Evolutionary conservation across 2,888 invertebrate genomes (phyloP).

Genomic region (Conistra vaccinii): DNA sequence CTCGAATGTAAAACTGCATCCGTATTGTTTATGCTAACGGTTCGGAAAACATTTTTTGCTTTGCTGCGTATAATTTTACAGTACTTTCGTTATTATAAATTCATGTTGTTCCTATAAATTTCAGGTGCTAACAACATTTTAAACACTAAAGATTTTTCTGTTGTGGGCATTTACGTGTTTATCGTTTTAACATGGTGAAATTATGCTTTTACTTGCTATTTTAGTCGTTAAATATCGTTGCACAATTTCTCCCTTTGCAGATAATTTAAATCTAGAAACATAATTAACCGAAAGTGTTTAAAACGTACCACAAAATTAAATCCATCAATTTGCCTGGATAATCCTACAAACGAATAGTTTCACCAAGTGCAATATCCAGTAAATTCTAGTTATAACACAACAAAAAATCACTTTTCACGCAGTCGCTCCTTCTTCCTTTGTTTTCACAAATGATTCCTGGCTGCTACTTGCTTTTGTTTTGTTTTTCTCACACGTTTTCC

Average conservation of each 20-base stretch:
- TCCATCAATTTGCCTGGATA: constrained; percentile 13
- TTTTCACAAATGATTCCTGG: constrained; percentile 51
- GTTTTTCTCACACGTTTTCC: constrained; percentile 27
- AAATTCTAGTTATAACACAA: constrained; percentile 48
- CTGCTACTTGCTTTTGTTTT: constrained; percentile 30
- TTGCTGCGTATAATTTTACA: constrained; percentile 16
- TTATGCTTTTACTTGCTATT: background rate
- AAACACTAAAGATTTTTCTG: background rate
- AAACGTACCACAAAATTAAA: constrained; percentile 16
- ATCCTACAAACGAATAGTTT: constrained; percentile 22
- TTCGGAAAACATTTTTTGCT: constrained; percentile 32
- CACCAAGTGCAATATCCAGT: constrained; percentile 28
- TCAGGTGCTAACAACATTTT: background rate
- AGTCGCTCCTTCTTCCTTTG: constrained; percentile 38
- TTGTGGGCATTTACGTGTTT: background rate
- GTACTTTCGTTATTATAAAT: constrained; percentile 3
- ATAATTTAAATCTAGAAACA: background rate
- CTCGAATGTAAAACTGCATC: constrained; percentile 53
- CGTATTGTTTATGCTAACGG: constrained; percentile 54
- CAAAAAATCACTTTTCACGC: constrained; percentile 50
- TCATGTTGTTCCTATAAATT: constrained; percentile 11
- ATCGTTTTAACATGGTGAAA: background rate
- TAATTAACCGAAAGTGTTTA: background rate
- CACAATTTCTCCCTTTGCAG: background rate
- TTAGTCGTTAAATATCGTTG: background rate